Conservation (phyloP, 2,113 vertebrate species). For the Pterophyllum scalare region DNA sequence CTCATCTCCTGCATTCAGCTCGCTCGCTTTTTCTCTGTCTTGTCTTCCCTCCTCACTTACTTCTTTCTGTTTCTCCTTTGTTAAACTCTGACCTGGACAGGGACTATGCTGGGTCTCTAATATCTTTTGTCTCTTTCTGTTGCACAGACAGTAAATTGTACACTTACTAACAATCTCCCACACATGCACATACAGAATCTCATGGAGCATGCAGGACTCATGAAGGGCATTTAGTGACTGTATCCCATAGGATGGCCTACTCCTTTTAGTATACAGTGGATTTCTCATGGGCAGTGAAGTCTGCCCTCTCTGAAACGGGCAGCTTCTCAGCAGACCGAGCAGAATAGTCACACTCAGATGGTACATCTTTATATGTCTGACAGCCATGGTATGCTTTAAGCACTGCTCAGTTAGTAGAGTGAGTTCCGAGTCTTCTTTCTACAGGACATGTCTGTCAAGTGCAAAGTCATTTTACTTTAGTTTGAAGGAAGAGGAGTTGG, state of each 20-base stretch:
- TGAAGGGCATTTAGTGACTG: conserved; percentile 49
- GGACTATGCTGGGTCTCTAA: conserved; percentile 30
- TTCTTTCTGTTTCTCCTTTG: conserved; percentile 23
- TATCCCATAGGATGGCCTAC: conserved; percentile 43
- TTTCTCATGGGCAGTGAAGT: conserved; percentile 55
- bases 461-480: conserved; percentile 15
- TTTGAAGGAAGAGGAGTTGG: conserved; percentile 1
- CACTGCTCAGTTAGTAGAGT: conserved; percentile 38
- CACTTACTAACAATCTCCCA: conserved; percentile 33
- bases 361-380: conserved; percentile 66
- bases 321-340: conserved; percentile 45
- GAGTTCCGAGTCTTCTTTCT: conserved; percentile 18
- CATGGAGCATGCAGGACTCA: conserved; percentile 36
- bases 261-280: conserved; percentile 42
- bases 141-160: conserved; percentile 32
- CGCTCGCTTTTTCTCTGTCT: conserved; percentile 6
- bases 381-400: conserved; percentile 44
- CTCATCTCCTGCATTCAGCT: conserved; percentile 36
- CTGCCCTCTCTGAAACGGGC: conserved; percentile 39
- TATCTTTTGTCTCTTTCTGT: conserved; percentile 35
- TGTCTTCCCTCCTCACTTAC: neutral
- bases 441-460: conserved; percentile 13
- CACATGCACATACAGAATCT: conserved; percentile 40
- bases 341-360: conserved; percentile 55
- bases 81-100: conserved; percentile 58